Evolutionary conservation across 92 coral and sea anemone genomes (phyloP).

Genomic region (Epizoanthus stellaris): DNA sequence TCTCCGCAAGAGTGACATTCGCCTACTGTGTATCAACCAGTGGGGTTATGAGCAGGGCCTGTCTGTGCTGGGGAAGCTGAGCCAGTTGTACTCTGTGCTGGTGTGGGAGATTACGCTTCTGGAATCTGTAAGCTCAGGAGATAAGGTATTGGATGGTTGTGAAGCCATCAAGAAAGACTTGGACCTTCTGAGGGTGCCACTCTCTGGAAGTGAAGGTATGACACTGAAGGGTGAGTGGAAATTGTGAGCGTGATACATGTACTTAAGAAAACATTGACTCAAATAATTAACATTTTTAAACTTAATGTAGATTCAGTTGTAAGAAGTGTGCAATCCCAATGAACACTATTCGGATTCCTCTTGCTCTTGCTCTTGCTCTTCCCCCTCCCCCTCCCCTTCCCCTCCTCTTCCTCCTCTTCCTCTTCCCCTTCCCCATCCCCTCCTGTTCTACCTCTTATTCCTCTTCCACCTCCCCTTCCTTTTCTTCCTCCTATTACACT

Average conservation of each 20-base stretch:
- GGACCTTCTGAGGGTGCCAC: conserved; percentile 58
- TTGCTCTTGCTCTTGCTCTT: no score
- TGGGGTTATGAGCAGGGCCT: conserved; percentile 94
- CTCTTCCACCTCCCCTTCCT: no score
- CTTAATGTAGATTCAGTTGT: no score
- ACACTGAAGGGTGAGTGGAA: conserved; percentile 1
- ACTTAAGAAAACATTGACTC: background rate
- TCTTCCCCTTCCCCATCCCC: no score
- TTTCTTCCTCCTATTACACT: no score
- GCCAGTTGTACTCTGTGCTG: conserved; percentile 85
- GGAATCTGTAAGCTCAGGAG: conserved; percentile 70
- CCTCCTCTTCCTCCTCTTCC: no score
- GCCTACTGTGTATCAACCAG: conserved; percentile 87
- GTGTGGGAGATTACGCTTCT: conserved; percentile 96
- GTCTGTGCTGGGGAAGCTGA: conserved; percentile 71
- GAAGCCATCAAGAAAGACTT: conserved; percentile 64
- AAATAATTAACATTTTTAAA: no score
- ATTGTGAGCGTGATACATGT: no score
- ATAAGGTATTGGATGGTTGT: conserved; percentile 47
- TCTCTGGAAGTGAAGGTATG: conserved; percentile 47
- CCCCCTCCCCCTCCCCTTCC: no score
- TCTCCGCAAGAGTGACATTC: conserved; percentile 78
- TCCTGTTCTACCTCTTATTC: no score
- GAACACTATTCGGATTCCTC: no score
- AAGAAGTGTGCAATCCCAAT: no score